Percentiles rank a stretch among this genome's conserved stretches.
These are phyloP conservation scores for Chironomus riparius DNA, from an alignment of 2,888 invertebrate genomes.

Conservation along the genomic window DNA sequence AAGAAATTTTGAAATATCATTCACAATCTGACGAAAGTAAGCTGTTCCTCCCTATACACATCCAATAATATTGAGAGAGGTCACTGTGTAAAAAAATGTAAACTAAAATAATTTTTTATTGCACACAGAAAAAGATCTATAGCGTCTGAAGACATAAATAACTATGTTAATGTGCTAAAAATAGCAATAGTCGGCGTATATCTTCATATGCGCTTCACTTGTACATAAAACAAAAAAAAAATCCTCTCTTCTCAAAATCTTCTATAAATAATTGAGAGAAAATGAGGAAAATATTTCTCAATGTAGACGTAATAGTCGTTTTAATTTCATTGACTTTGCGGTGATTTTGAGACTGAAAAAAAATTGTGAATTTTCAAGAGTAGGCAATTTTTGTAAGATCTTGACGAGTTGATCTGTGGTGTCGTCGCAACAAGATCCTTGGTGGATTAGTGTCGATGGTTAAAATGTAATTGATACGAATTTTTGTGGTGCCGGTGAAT, in stretches of 20 bases:
- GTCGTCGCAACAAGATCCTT: too few species aligned
- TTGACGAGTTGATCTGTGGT: too few species aligned
- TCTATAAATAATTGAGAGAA: background rate
- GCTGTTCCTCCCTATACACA: background rate
- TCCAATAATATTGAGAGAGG: background rate
- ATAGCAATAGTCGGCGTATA: background rate
- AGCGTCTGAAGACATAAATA: background rate
- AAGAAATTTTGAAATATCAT: too few species aligned
- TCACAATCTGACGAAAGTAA: too few species aligned
- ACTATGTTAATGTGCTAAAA: background rate
- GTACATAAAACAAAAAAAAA: background rate
- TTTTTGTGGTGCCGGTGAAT: too few species aligned
- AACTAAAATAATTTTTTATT: background rate
- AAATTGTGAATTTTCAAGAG: too few species aligned
- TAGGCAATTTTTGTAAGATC: too few species aligned
- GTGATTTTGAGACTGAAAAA: too few species aligned
- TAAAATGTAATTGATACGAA: too few species aligned
- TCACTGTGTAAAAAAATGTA: background rate
- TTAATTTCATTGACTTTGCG: constrained; percentile 18
- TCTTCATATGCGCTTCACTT: background rate
- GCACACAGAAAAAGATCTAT: background rate
- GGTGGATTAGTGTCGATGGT: too few species aligned
- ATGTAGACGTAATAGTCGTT: background rate
- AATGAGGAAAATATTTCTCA: background rate
- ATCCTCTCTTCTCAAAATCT: background rate